Conservation (phyloP, 2,888 invertebrate species). For the Blastobasis lacticolella region DNA sequence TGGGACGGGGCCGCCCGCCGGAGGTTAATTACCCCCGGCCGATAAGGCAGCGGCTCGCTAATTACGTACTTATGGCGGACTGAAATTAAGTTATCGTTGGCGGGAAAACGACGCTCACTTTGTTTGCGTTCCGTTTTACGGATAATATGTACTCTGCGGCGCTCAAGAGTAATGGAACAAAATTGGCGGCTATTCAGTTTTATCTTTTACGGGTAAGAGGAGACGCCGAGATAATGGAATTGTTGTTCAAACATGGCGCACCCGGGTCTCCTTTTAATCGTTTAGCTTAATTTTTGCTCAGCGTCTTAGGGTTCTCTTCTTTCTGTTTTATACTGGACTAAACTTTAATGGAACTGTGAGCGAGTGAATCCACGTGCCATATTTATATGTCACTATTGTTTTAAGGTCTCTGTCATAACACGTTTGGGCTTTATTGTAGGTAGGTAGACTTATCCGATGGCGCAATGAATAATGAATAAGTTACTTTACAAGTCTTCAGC, state of each 20-base stretch:
- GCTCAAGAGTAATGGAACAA: constrained; percentile 66
- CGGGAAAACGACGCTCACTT: constrained; percentile 69
- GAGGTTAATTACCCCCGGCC: constrained; percentile 74
- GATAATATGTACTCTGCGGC: constrained; percentile 64
- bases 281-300: constrained; percentile 56
- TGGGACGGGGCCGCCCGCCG: constrained; percentile 40
- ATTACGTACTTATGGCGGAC: constrained; percentile 74
- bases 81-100: constrained; percentile 74
- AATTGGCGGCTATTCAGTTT: constrained; percentile 66
- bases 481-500: constrained; percentile 26
- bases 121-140: constrained; percentile 73
- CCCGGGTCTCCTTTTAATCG: constrained; percentile 60
- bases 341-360: too few species aligned
- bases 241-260: constrained; percentile 54
- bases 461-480: not conserved
- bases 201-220: constrained; percentile 58
- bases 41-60: constrained; percentile 74
- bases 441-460: too few species aligned
- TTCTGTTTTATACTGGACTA: not conserved
- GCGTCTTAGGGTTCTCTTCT: not conserved
- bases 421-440: too few species aligned
- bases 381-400: too few species aligned
- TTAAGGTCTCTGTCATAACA: too few species aligned
- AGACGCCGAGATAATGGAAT: constrained; percentile 58
- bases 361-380: too few species aligned